Conservation (phyloP, 2,888 invertebrate genomes). For the Ecliptopera silaceata region DNA sequence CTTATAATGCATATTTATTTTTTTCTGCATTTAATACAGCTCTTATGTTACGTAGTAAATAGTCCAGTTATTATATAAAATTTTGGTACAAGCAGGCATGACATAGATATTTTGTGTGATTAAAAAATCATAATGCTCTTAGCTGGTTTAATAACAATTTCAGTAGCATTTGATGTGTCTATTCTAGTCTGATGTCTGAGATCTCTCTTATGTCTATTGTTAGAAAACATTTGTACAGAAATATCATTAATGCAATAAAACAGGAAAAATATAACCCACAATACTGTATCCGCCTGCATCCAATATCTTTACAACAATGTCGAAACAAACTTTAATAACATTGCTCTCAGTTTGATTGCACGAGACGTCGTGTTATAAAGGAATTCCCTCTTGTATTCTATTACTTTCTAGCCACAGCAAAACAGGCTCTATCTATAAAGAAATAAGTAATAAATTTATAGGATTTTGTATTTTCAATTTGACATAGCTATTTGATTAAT, state of each 20-base stretch:
- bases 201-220: not conserved
- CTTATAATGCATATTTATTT: no score
- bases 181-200: not conserved
- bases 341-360: constrained; percentile 41
- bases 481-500: no score
- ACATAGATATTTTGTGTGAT: no score
- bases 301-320: constrained; percentile 26
- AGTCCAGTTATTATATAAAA: no score
- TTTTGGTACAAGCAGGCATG: no score
- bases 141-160: no score
- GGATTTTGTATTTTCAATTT: no score
- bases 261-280: constrained; percentile 1
- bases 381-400: constrained; percentile 18
- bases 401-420: constrained; percentile 12
- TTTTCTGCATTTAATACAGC: no score
- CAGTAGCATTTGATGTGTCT: no score
- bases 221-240: not conserved
- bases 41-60: no score
- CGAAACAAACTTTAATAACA: constrained; percentile 33
- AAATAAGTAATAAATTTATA: not conserved
- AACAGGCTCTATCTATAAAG: constrained; percentile 5
- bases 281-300: constrained; percentile 8
- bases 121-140: no score
- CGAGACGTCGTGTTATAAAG: constrained; percentile 12
- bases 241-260: not conserved